Evolutionary conservation across 2,888 invertebrate genomes (phyloP), one percentile per base, ranked within the genome.

Genomic region (Dynastes tityus): DNA sequence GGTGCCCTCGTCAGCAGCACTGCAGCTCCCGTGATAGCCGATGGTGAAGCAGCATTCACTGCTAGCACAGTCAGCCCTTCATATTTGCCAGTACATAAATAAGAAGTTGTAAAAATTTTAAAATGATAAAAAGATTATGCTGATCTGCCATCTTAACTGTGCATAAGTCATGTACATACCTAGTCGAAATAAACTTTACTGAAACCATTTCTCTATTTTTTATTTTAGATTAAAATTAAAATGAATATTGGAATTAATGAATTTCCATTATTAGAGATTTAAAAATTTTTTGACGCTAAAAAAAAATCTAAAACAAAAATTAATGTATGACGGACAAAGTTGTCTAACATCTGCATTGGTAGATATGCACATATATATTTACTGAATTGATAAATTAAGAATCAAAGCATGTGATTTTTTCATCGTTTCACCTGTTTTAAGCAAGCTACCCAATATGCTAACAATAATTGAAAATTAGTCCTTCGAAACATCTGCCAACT

Each of bases 91-190:
- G 61, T 4, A 49, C 73, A 74, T 49, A 74, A 74, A 74, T 61
- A 49, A 61, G 37, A 71, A 65, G n/a, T 40, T 65, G 37, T 40
- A 40, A 68, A 68, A 0, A 74, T 49, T 55, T 13, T 55, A 40
- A 74, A 61, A 40, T n/a, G 45, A 58, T 71, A n/a, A 55, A 71
- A 6, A 55, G 32, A 55, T 71, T 37, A 70, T 32, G 37, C 53
- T 53, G 70, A 74, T 74, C 73, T 74, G 61, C 40, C 61, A 61
- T 51, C 27, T 68, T 51, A 29, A 16, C 58, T 74, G 73, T 74
- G 73, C 73, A 74, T 74, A 74, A 74, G 27, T 68, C 68, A 68
- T 74, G 73, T 74, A 74, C 73, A 74, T 74, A 74, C 40, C 73
- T 74, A 74, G 73, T 74, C 73, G 58, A 74, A 74, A 74, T 74